phyloP scores from a whole-genome alignment of 2,797 vertebrate species.

The Galago senegalensis region DNA sequence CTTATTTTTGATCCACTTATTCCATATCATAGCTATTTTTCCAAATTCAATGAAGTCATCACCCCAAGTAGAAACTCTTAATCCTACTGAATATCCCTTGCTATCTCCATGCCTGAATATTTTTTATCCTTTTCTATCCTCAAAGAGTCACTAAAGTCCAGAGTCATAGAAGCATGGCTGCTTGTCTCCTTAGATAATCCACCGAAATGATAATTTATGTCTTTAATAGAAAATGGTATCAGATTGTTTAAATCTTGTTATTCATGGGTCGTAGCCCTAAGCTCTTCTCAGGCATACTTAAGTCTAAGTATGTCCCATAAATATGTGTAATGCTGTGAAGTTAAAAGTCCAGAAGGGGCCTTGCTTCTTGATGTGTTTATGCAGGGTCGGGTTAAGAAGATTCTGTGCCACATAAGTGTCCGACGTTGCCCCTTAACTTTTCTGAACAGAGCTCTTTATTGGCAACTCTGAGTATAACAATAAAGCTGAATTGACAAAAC shows the following conservation, averaged over 20 bases:
- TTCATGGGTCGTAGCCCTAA: background rate
- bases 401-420: background rate
- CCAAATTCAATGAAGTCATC: background rate
- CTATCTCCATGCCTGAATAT: background rate
- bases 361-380: background rate
- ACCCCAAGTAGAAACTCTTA: background rate
- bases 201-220: background rate
- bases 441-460: background rate
- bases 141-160: background rate
- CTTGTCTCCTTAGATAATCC: constrained; percentile 4
- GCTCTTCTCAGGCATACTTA: background rate
- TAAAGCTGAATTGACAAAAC: background rate
- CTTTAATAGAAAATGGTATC: background rate
- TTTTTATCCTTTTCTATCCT: constrained; percentile 22
- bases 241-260: background rate
- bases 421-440: background rate
- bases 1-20: background rate
- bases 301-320: background rate
- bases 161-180: background rate
- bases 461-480: background rate
- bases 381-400: background rate
- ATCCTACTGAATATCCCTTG: background rate
- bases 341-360: background rate
- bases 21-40: background rate
- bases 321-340: background rate